Conservation (phyloP, 2,113 vertebrate species). For the Herpetotheres cachinnans region DNA sequence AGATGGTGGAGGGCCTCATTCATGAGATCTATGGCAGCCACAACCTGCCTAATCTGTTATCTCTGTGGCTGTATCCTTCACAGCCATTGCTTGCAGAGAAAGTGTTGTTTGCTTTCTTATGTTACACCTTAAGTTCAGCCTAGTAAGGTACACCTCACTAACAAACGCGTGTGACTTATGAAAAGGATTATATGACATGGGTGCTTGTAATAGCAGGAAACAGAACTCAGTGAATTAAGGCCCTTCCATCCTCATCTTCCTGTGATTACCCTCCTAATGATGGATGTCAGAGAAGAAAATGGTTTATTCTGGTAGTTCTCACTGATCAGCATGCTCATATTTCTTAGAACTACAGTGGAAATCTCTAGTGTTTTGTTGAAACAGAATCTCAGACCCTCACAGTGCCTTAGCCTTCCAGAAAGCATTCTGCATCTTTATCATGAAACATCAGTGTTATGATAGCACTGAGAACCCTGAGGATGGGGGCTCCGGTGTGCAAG, state of each 20-base stretch:
- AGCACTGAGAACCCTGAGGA: not conserved
- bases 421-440: not conserved
- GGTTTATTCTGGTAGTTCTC: not conserved
- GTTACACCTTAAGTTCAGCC: not conserved
- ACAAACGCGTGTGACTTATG: not conserved
- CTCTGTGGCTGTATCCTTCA: not conserved
- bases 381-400: not conserved
- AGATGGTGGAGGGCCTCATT: not conserved
- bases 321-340: not conserved
- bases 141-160: not conserved
- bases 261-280: constrained; percentile 8
- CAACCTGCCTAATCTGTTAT: not conserved
- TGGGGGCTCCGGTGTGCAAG: not conserved
- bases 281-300: not conserved
- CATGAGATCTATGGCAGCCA: not conserved
- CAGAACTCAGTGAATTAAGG: not conserved
- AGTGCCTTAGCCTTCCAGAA: not conserved
- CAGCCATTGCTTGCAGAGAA: not conserved
- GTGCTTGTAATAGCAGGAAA: constrained; percentile 13
- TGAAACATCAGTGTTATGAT: not conserved
- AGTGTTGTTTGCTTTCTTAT: not conserved
- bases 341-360: not conserved
- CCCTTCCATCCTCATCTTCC: not conserved
- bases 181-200: not conserved
- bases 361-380: not conserved